Evolutionary conservation across 2,797 vertebrate species (phyloP).

Genomic region (Oreochromis grahami): DNA sequence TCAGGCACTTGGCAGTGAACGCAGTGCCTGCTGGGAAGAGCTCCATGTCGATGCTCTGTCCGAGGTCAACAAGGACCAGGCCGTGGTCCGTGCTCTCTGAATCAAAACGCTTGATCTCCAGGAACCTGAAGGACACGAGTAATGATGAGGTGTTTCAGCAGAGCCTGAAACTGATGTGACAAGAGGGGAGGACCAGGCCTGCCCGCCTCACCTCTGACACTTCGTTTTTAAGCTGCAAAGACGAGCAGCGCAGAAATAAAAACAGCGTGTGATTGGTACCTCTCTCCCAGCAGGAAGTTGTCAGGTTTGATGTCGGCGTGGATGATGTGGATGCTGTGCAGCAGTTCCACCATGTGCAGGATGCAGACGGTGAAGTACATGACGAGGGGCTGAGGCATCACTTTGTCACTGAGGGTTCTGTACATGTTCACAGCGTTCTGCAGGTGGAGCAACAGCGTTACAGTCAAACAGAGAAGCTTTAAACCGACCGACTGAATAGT

Average conservation of each 20-base stretch:
- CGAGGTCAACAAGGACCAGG: conserved; percentile 88
- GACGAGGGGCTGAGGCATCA: conserved; percentile 88
- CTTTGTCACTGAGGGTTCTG: conserved; percentile 79
- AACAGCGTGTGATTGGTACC: conserved; percentile 47
- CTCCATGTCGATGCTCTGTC: conserved; percentile 92
- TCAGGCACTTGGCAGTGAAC: conserved; percentile 86
- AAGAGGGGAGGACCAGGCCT: background rate
- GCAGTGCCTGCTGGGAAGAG: conserved; percentile 85
- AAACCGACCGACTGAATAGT: background rate
- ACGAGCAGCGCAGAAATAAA: background rate
- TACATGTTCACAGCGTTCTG: conserved; percentile 91
- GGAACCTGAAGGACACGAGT: conserved; percentile 74
- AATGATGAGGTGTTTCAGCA: background rate
- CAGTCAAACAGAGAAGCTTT: background rate
- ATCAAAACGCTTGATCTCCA: conserved; percentile 78
- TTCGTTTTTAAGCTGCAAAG: background rate
- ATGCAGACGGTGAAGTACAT: conserved; percentile 86
- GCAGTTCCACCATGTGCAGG: conserved; percentile 85
- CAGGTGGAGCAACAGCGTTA: background rate
- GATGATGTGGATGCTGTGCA: conserved; percentile 81
- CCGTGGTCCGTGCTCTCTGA: conserved; percentile 80
- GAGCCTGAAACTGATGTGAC: background rate
- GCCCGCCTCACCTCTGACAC: background rate
- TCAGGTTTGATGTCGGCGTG: conserved; percentile 97
- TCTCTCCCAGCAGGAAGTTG: conserved; percentile 90